phyloP scores from a whole-genome alignment of 2,113 vertebrate genomes.

The Rhinogobius similis region DNA sequence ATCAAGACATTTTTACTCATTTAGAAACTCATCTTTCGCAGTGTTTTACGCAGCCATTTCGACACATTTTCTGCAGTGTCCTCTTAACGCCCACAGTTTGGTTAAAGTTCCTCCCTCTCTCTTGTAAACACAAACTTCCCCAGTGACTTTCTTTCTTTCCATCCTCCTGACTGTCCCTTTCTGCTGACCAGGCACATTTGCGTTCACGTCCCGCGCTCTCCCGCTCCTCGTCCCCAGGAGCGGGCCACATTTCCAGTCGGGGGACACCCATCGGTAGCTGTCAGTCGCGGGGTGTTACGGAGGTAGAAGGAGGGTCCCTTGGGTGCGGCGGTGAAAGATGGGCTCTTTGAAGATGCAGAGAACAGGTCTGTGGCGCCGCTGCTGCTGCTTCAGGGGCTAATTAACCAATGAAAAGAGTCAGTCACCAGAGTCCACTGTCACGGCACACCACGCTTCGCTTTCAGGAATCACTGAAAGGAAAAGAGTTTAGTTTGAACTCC shows the following conservation, averaged over 20 bases:
- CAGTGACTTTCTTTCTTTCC: conserved; percentile 7
- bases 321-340: conserved; percentile 45
- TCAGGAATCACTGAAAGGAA: conserved; percentile 59
- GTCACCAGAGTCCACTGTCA: conserved; percentile 74
- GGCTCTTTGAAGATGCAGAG: neutral
- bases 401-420: conserved; percentile 78
- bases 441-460: conserved; percentile 64
- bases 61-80: no score
- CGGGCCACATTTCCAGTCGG: conserved; percentile 35
- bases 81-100: neutral
- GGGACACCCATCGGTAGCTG: conserved; percentile 64
- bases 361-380: conserved; percentile 57
- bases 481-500: neutral
- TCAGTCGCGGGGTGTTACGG: conserved; percentile 37
- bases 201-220: conserved; percentile 6
- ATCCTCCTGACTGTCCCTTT: conserved; percentile 17
- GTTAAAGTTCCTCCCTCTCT: neutral
- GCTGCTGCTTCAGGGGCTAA: conserved; percentile 74
- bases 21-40: no score
- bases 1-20: no score
- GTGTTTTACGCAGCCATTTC: no score
- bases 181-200: conserved; percentile 48
- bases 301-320: conserved; percentile 54
- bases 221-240: conserved; percentile 16
- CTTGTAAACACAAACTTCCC: conserved; percentile 26